Evolutionary conservation across 1,140 invertebrate genomes (phyloP), one percentile per base, ranked within the genome.

Genomic region (Laupala kohalensis): DNA sequence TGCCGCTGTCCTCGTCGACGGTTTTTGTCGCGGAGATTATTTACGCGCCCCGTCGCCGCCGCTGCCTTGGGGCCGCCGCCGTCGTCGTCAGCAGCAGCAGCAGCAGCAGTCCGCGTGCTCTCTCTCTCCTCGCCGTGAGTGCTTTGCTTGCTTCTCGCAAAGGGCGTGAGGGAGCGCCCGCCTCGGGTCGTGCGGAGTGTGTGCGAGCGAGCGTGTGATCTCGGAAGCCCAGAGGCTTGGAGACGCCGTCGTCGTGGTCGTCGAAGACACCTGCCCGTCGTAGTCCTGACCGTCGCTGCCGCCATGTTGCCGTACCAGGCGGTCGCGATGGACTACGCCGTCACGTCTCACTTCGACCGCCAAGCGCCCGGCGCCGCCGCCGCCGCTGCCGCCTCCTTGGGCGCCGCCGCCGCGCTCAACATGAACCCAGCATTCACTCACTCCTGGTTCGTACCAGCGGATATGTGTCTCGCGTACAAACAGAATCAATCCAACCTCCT

Each of bases 401-500:
- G 68, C 23, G 72, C 72, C 25, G 69, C 69, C 15, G 64, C 69
- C 13, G 69, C 69, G 19, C 68, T 64, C 64, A 64, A 27, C 67
- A 53, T 67, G 25, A 67, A 68, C 67, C 83, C 86, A 78, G 88
- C 89, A 78, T 94, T 93, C 85, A 90, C 90, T 78, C 92, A 93
- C 86, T 93, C 91, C 84, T 94, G 92, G 92, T 92, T 93, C 86
- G 91, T 93, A 89, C 91, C 91, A 86, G 89, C 90, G 86, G 90
- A 93, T 86, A 87, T 92, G 81, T 92, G 89, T 79, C 84, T 85
- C 81, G 83, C 89, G 83, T 90, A 90, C 84, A 92, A 89, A 87
- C 88, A 88, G 85, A 85, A 83, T 83, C 84, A 85, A 76, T 85
- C 84, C 83, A 89, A 90, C 86, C 89, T 91, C 85, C 89, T 92